Conservation (phyloP, 2,113 vertebrate genomes). For the Cebidichthys violaceus region DNA sequence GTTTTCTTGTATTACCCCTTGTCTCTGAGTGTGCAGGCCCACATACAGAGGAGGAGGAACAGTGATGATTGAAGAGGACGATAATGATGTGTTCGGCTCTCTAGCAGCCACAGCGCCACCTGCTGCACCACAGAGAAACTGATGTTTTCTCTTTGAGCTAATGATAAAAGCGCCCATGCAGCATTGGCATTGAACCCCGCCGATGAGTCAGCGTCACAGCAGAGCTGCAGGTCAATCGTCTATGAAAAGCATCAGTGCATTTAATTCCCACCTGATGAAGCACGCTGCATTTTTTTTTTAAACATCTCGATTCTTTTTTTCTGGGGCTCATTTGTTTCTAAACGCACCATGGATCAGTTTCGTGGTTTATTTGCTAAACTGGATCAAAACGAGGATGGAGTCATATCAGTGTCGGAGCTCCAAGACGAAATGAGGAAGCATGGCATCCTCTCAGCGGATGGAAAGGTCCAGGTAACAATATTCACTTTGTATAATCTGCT, state of each 20-base stretch:
- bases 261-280: background rate
- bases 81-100: background rate
- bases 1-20: background rate
- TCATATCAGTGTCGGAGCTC: conserved; percentile 78
- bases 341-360: conserved; percentile 77
- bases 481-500: background rate
- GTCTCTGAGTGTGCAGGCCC: background rate
- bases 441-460: conserved; percentile 73
- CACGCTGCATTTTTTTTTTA: background rate
- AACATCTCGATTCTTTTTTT: background rate
- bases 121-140: conserved; percentile 39
- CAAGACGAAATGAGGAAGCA: conserved; percentile 80
- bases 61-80: conserved; percentile 1
- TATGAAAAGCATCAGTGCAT: background rate
- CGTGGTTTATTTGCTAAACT: conserved; percentile 79
- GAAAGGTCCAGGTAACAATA: conserved; percentile 76
- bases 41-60: background rate
- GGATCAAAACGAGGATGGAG: conserved; percentile 81
- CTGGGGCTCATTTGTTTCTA: background rate
- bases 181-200: conserved; percentile 28
- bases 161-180: background rate
- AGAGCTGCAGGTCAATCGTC: conserved; percentile 44
- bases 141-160: background rate
- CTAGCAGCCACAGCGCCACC: conserved; percentile 62
- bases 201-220: conserved; percentile 76